phyloP scores from a whole-genome alignment of 2,888 invertebrate genomes.

The Rhodophaea formosa region DNA sequence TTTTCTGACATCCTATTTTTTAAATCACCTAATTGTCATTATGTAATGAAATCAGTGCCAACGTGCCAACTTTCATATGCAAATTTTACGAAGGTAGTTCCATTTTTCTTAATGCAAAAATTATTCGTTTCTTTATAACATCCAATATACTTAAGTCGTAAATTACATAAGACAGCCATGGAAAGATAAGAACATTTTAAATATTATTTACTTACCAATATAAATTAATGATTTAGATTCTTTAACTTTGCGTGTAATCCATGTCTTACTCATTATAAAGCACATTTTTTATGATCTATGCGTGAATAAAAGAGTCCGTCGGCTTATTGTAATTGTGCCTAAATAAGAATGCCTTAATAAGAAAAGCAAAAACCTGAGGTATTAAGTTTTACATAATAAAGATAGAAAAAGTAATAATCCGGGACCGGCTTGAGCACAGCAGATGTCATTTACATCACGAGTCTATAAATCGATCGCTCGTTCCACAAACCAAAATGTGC shows the following conservation, averaged over 20 bases:
- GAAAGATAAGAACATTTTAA: background rate
- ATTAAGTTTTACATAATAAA: background rate
- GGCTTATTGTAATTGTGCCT: too few species aligned
- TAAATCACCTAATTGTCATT: background rate
- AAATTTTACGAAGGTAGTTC: background rate
- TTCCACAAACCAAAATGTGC: conserved; percentile 21
- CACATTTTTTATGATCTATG: too few species aligned
- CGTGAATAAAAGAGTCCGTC: too few species aligned
- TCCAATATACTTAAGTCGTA: background rate
- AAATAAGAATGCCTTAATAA: too few species aligned
- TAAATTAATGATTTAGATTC: background rate
- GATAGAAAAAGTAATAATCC: background rate
- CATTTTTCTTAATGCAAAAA: background rate
- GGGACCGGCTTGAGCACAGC: background rate
- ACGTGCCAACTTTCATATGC: background rate
- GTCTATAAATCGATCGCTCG: conserved; percentile 1
- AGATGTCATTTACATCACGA: background rate
- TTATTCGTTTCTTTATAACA: background rate
- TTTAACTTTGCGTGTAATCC: too few species aligned
- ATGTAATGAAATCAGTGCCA: background rate
- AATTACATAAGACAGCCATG: background rate
- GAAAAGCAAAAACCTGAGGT: too few species aligned
- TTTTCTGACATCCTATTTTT: background rate
- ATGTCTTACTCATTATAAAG: too few species aligned
- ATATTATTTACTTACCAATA: background rate